Conservation (phyloP, 2,113 vertebrate species). For the Toxostoma redivivum region DNA sequence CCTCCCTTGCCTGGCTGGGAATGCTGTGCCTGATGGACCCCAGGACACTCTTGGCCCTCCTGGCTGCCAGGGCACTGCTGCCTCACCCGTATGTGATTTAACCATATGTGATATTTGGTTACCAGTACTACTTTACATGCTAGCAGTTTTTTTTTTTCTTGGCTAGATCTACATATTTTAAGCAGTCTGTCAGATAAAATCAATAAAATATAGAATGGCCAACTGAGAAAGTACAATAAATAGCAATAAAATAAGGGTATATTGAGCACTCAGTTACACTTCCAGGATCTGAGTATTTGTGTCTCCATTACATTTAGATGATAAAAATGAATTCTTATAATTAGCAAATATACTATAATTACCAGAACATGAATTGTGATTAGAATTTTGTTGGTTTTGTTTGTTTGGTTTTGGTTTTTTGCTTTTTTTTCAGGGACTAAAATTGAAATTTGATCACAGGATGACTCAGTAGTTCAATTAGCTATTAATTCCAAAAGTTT, state of each 20-base stretch:
- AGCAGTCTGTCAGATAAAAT: neutral
- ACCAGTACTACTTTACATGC: neutral
- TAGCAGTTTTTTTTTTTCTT: neutral
- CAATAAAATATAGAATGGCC: neutral
- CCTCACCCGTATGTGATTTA: fast-evolving
- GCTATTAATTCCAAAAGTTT: neutral
- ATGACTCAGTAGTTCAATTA: neutral
- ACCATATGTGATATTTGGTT: neutral
- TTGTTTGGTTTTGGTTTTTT: too few species aligned
- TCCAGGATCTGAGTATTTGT: neutral
- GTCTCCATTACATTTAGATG: neutral
- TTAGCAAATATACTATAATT: neutral
- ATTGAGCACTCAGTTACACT: neutral
- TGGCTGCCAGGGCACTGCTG: neutral
- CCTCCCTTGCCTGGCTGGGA: fast-evolving
- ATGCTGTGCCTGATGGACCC: neutral
- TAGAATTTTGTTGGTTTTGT: too few species aligned
- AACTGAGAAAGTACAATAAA: neutral
- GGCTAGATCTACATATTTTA: neutral
- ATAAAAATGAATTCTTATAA: neutral
- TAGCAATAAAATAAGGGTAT: neutral
- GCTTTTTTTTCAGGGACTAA: neutral
- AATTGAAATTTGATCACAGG: neutral
- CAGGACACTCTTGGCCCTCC: neutral
- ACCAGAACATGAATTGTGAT: neutral